Percentiles rank a stretch among this genome's conserved stretches.
These are phyloP conservation scores for Orestias chungarensis DNA, from an alignment of 2,797 vertebrate genomes.

Conservation along the genomic window DNA sequence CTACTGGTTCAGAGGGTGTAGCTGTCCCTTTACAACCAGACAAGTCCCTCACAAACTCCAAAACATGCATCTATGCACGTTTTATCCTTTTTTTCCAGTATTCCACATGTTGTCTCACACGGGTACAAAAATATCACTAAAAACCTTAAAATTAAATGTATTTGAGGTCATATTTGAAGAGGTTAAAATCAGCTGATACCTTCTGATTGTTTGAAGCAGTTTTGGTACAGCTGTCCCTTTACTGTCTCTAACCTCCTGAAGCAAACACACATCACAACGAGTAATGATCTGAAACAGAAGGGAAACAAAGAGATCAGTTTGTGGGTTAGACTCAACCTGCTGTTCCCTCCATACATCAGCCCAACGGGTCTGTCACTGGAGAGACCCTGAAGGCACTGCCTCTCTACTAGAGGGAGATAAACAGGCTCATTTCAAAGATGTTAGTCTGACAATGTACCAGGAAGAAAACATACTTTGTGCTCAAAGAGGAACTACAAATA, in stretches of 20 bases:
- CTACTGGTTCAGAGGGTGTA: too few species aligned
- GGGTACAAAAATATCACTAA: neutral
- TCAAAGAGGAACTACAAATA: neutral
- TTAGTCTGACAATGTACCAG: neutral
- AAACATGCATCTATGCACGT: too few species aligned
- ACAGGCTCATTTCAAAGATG: neutral
- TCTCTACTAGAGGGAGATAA: neutral
- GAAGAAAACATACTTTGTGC: neutral
- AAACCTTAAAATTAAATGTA: neutral
- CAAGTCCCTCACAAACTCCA: too few species aligned
- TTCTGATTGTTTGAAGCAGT: slow-evolving; percentile 71
- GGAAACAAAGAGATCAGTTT: neutral
- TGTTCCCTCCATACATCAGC: neutral
- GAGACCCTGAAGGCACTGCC: neutral
- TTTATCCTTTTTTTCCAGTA: too few species aligned
- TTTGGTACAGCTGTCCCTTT: slow-evolving; percentile 69
- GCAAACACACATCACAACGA: slow-evolving; percentile 81
- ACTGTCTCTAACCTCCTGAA: slow-evolving; percentile 84
- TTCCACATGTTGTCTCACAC: neutral
- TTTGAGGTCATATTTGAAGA: neutral
- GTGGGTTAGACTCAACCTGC: neutral
- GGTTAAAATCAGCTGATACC: slow-evolving; percentile 50
- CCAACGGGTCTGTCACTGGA: neutral
- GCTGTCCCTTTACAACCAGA: too few species aligned
- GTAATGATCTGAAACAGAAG: slow-evolving; percentile 77